Base-by-base conservation (phyloP, 2,797 vertebrate species). In the Girardinus metallicus region DNA sequence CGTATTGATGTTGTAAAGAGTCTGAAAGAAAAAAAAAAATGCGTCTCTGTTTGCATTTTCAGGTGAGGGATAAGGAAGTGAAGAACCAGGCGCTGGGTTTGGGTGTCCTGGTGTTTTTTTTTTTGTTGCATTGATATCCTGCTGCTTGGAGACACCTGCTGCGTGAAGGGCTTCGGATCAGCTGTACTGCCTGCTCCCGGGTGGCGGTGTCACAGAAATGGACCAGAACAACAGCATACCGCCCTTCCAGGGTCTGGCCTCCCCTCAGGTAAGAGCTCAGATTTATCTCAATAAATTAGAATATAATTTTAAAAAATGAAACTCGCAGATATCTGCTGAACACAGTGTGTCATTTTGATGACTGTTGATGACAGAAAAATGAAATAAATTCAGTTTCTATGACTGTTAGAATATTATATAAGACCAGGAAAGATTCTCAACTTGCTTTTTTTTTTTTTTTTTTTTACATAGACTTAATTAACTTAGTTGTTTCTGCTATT, bases 211-310 rank as follows among this genome's bases (percentile, higher is more conserved):
- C 79, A 43, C 76, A 81, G 46, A 85, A 5, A 99, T 99, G 99
- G 99, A 99, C 95, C 99, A 99, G 95, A 99, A 98, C 95, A 99
- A 97, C 96, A 99, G 98, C 89, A 90, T 98, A 83, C 96, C 97
- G 1, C 92, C 97, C n/a, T 99, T 98, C 82, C 99, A 98, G 94
- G 98, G 97, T n/a, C 91, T 99, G 93, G 96, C 98, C 41, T 99
- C 99, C 43, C 98, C 99, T 75, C 97, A 97, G 97, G 99, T 99
- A 94, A 96, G 68, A 29, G n/a, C 3, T 1, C 39, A 43, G 23
- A 7, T 15, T 23, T 5, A 43, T 39, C 23, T 41, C 39, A 3
- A 0, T 64, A 10, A n/a, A 12, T 39, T 26, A 70, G 66, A 43
- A 12, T 26, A 39, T 12, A 4, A 39, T 6, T 4, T 16, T 18